A percentile compares a stretch with the other conserved stretches of the same genome.
Conservation (phyloP, 92 coral and sea anemone species). For the Porites divaricata region DNA sequence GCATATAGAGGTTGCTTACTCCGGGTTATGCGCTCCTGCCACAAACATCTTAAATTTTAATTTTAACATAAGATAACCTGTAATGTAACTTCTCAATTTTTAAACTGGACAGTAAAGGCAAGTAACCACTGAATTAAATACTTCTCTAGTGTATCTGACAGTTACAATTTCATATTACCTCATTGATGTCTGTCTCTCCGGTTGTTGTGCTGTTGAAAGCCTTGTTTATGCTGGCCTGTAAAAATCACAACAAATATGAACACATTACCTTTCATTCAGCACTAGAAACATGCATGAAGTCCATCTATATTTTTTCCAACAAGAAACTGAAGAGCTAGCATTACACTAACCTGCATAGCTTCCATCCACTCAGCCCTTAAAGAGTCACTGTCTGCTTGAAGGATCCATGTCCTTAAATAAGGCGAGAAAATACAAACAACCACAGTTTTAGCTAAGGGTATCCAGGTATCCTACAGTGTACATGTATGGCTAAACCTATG, state of each 20-base stretch:
- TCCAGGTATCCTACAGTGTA: too few relatives aligned
- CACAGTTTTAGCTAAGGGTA: neutral
- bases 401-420: slow-evolving; percentile 71
- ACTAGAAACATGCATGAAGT: neutral
- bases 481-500: too few relatives aligned
- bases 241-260: slow-evolving; percentile 8
- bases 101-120: too few relatives aligned
- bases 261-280: neutral
- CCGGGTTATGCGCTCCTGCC: too few relatives aligned
- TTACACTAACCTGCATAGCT: slow-evolving; percentile 85
- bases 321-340: too few relatives aligned
- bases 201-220: slow-evolving; percentile 63
- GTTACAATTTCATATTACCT: slow-evolving; percentile 33
- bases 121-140: neutral
- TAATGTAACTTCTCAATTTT: too few relatives aligned
- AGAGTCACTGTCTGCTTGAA: slow-evolving; percentile 91
- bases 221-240: slow-evolving; percentile 80
- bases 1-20: too few relatives aligned
- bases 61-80: too few relatives aligned
- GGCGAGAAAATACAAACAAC: neutral
- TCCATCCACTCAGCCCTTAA: slow-evolving; percentile 88
- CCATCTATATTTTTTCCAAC: too few relatives aligned
- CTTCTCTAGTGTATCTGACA: neutral
- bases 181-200: slow-evolving; percentile 39
- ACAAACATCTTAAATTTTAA: too few relatives aligned